Evolutionary conservation across 1,140 invertebrate genomes (phyloP).

Genomic region (Zaprionus inermis): DNA sequence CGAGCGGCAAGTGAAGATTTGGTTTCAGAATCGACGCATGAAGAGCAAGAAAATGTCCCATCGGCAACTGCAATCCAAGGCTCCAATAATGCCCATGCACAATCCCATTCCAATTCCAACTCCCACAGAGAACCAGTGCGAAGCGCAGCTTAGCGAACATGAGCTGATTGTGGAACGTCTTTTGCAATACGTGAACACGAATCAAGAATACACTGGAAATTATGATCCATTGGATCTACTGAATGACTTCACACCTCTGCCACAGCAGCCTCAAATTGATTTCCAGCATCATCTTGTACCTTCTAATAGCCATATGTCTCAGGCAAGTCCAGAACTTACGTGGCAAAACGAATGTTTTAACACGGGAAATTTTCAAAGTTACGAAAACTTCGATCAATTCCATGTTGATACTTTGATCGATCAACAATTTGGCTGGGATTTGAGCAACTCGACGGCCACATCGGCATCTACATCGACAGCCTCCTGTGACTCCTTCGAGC

Average conservation of each 20-base stretch:
- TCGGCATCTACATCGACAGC: slow-evolving; percentile 31
- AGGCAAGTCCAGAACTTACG: background rate
- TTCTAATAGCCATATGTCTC: background rate
- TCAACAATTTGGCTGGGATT: slow-evolving; percentile 45
- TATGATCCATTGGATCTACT: background rate
- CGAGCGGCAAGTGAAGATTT: slow-evolving; percentile 96
- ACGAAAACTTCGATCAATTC: background rate
- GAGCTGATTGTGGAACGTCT: slow-evolving; percentile 62
- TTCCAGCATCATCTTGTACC: background rate
- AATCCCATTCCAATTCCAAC: background rate
- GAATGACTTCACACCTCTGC: background rate
- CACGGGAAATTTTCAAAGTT: background rate
- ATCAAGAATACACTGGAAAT: background rate
- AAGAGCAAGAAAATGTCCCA: slow-evolving; percentile 64
- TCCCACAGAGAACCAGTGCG: background rate
- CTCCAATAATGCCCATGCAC: background rate
- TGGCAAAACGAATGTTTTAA: background rate
- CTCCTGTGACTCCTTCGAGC: slow-evolving; percentile 38
- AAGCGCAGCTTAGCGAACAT: slow-evolving; percentile 28
- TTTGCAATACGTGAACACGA: slow-evolving; percentile 44
- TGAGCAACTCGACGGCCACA: slow-evolving; percentile 29
- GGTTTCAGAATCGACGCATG: slow-evolving; percentile 86
- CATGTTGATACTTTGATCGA: background rate
- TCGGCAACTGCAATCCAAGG: slow-evolving; percentile 11
- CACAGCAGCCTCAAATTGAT: background rate